These are phyloP conservation scores for Panorpa germanica DNA, from an alignment of 2,888 invertebrate genomes.

Conservation along the genomic window DNA sequence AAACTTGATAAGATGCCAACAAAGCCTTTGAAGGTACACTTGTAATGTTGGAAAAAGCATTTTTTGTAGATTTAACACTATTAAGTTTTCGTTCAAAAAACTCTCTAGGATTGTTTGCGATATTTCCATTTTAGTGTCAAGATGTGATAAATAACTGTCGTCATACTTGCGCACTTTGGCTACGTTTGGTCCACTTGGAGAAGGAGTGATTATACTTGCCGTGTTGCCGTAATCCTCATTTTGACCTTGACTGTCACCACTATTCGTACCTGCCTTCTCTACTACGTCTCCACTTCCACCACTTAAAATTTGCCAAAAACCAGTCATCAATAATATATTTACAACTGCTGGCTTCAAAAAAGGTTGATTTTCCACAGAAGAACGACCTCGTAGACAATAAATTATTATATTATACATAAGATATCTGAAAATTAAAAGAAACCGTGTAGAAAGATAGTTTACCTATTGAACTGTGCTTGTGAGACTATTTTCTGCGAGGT, in stretches of 20 bases:
- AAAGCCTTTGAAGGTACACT: constrained; percentile 11
- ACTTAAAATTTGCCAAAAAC: no score
- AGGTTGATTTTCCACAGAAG: no score
- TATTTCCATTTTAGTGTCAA: constrained; percentile 11
- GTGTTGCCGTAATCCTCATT: background rate
- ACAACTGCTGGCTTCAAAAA: no score
- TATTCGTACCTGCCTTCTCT: background rate
- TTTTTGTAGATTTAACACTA: constrained; percentile 11
- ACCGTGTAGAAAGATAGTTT: no score
- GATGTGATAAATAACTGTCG: constrained; percentile 11
- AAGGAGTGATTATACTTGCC: constrained; percentile 1
- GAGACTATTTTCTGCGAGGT: no score
- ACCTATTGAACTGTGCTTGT: no score
- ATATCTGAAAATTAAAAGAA: no score
- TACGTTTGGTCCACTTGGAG: constrained; percentile 1
- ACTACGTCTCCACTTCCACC: no score
- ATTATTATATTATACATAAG: no score
- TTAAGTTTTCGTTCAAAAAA: constrained; percentile 12
- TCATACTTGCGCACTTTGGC: constrained; percentile 12
- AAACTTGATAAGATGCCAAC: constrained; percentile 13
- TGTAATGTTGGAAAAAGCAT: no score
- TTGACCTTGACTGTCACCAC: constrained; percentile 1
- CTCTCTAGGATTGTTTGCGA: constrained; percentile 11
- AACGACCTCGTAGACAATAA: no score
- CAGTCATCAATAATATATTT: no score